Percentiles rank a stretch among this genome's conserved stretches.
Conservation (phyloP, 2,888 invertebrate species). For the Epirrhoe alternata region DNA sequence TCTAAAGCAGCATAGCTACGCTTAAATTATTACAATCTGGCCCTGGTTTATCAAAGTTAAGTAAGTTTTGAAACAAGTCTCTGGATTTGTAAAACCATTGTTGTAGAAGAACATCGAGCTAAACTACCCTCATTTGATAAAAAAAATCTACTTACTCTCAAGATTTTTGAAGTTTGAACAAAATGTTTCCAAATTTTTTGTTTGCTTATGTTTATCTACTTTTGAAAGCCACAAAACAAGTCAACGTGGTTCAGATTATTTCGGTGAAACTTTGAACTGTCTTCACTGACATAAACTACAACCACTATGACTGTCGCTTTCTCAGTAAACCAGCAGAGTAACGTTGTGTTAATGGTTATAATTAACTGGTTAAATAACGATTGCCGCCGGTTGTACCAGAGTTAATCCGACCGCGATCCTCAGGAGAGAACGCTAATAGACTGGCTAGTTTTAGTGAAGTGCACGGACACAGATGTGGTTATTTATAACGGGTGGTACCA, state of each 20-base stretch:
- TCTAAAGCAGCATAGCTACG: neutral
- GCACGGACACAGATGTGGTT: conserved; percentile 71
- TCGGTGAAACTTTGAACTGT: neutral
- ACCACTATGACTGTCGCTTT: neutral
- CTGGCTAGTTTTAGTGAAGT: conserved; percentile 84
- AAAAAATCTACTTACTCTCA: neutral
- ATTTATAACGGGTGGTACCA: conserved; percentile 54
- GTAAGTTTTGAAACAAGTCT: neutral
- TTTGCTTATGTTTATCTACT: no score
- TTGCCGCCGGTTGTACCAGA: conserved; percentile 1
- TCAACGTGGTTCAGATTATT: neutral
- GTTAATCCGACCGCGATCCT: conserved; percentile 33
- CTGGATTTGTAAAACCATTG: neutral
- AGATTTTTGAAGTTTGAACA: no score
- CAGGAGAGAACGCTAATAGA: conserved; percentile 83
- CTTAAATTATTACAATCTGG: neutral
- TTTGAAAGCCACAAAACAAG: no score
- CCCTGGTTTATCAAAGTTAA: neutral
- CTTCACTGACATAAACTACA: neutral
- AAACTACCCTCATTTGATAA: neutral
- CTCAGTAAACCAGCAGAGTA: neutral
- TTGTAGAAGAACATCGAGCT: neutral
- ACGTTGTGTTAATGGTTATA: neutral
- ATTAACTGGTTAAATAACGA: neutral
- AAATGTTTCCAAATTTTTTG: neutral